phyloP scores from a whole-genome alignment of 2,113 vertebrate genomes.

The Hippocampus comes region DNA sequence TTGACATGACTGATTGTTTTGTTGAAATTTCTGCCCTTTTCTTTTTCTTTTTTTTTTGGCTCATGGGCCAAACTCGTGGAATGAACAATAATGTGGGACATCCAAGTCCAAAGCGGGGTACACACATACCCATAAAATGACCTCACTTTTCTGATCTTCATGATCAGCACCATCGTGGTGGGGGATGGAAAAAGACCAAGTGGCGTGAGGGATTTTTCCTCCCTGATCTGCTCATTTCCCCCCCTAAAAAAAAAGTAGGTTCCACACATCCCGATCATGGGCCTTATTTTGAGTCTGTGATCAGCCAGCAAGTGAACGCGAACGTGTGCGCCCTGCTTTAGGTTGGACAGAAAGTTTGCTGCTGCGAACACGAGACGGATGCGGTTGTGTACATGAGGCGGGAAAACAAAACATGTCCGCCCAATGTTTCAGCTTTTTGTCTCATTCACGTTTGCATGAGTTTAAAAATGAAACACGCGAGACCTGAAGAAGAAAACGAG shows the following conservation, averaged over 20 bases:
- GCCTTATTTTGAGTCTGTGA: background rate
- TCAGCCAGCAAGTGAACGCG: too few species aligned
- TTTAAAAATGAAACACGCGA: background rate
- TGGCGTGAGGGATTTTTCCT: background rate
- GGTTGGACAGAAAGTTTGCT: background rate
- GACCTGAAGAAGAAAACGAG: background rate
- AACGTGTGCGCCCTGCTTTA: too few species aligned
- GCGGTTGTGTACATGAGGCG: background rate
- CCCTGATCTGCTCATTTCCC: background rate
- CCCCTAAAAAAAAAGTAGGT: background rate
- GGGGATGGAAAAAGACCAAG: too few species aligned
- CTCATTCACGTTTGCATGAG: slow-evolving; percentile 6
- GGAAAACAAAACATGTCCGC: background rate
- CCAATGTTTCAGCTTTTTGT: background rate
- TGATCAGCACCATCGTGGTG: too few species aligned
- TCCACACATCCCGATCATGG: background rate
- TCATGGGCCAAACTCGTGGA: background rate
- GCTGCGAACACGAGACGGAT: background rate
- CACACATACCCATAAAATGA: too few species aligned
- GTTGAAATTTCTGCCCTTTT: background rate
- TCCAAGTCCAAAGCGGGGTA: background rate
- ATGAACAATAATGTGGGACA: background rate
- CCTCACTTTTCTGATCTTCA: too few species aligned
- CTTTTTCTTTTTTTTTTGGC: background rate
- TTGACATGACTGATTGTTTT: background rate